phyloP scores from a whole-genome alignment of 2,113 vertebrate genomes.

The Morone saxatilis region DNA sequence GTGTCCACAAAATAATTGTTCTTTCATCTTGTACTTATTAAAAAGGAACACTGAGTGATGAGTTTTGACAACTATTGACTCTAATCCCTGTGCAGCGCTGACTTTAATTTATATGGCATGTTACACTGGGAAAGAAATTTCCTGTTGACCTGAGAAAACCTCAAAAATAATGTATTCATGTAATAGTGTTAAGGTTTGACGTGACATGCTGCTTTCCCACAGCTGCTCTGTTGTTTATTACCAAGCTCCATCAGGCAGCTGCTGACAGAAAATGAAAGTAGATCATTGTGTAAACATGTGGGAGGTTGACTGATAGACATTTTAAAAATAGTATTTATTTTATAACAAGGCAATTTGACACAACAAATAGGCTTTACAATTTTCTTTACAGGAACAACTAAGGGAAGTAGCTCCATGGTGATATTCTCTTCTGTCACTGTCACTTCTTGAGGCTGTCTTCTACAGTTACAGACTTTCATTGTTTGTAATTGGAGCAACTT shows the following conservation, averaged over 20 bases:
- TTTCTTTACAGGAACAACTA: background rate
- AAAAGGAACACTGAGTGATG: background rate
- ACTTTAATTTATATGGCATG: too few relatives aligned
- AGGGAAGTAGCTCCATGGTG: background rate
- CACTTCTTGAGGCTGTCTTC: background rate
- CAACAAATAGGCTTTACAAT: background rate
- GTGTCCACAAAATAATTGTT: background rate
- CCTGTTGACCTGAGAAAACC: background rate
- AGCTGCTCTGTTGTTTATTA: constrained; percentile 9
- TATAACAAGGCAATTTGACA: background rate
- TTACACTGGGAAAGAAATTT: background rate
- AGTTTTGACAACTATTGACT: background rate
- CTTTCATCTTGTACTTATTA: constrained; percentile 12
- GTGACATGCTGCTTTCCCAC: constrained; percentile 2
- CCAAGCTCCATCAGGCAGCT: background rate
- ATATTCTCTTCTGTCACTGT: background rate
- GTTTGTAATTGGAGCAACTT: background rate
- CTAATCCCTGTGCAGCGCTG: background rate
- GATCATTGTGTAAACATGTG: constrained; percentile 20
- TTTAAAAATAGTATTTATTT: background rate
- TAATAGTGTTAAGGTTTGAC: background rate
- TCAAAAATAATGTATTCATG: background rate
- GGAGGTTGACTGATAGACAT: background rate
- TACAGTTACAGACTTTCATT: background rate
- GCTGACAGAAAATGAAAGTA: constrained; percentile 2